phyloP scores from a whole-genome alignment of 2,113 vertebrate genomes.

The Datnioides undecimradiatus region DNA sequence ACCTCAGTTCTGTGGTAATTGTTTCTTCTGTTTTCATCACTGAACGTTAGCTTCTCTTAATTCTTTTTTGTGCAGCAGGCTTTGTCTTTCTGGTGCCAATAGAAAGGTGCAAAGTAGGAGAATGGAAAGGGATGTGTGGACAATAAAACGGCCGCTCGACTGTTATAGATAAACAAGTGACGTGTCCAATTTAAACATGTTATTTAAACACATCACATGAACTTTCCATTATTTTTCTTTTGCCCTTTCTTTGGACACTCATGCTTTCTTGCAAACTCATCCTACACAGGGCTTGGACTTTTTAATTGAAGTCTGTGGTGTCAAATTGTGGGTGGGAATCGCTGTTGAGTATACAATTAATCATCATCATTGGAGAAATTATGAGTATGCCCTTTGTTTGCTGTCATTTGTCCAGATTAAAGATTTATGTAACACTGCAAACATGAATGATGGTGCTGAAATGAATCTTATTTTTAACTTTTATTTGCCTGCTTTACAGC shows the following conservation, averaged over 20 bases:
- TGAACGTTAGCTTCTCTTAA: constrained; percentile 82
- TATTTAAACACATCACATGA: neutral
- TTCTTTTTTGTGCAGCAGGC: constrained; percentile 57
- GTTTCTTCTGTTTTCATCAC: constrained; percentile 91
- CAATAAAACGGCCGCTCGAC: neutral
- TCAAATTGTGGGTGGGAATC: constrained; percentile 38
- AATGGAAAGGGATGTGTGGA: constrained; percentile 32
- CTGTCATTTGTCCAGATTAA: neutral
- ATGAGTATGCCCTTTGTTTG: neutral
- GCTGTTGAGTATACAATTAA: constrained; percentile 20
- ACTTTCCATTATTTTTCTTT: constrained; percentile 51
- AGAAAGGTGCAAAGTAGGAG: constrained; percentile 76
- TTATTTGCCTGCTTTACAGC: neutral
- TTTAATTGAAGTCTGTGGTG: constrained; percentile 42
- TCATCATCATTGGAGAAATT: constrained; percentile 1
- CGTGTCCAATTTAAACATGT: neutral
- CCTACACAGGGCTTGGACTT: constrained; percentile 47
- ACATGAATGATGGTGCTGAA: neutral
- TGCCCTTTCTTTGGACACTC: constrained; percentile 70
- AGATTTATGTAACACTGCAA: neutral
- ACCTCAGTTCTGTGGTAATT: constrained; percentile 99
- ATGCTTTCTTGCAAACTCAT: constrained; percentile 69
- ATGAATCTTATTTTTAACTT: neutral
- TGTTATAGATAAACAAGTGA: neutral
- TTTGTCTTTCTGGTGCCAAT: constrained; percentile 75